phyloP scores from a whole-genome alignment of 2,113 vertebrate species.

The Strix uralensis region DNA sequence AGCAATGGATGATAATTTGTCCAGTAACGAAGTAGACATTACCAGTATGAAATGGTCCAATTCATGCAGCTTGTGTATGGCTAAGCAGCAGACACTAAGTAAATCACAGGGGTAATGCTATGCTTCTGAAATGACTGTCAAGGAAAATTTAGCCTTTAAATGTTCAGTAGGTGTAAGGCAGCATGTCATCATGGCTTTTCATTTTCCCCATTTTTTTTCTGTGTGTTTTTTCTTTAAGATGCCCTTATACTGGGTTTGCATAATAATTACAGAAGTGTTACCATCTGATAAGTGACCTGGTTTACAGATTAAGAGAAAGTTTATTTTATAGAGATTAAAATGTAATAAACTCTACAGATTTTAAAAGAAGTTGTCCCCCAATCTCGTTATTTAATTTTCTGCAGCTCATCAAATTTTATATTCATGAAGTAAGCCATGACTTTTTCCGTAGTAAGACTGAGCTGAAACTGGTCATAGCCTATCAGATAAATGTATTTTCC shows the following conservation, averaged over 20 bases:
- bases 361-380: background rate
- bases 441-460: background rate
- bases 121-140: background rate
- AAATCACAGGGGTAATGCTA: background rate
- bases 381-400: background rate
- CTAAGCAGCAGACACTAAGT: background rate
- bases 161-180: background rate
- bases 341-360: background rate
- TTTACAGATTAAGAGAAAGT: background rate
- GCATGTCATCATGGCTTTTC: background rate
- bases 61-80: background rate
- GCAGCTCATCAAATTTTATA: background rate
- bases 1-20: background rate
- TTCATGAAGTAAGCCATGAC: background rate
- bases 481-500: background rate
- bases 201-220: background rate
- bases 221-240: background rate
- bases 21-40: background rate
- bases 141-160: background rate
- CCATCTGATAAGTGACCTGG: background rate
- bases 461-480: accelerated
- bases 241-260: background rate
- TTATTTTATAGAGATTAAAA: background rate
- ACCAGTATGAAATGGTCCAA: background rate
- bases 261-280: background rate